Evolutionary conservation across 2,888 invertebrate genomes (phyloP), one percentile per base, ranked within the genome.

Genomic region (Itoplectis maculator): DNA sequence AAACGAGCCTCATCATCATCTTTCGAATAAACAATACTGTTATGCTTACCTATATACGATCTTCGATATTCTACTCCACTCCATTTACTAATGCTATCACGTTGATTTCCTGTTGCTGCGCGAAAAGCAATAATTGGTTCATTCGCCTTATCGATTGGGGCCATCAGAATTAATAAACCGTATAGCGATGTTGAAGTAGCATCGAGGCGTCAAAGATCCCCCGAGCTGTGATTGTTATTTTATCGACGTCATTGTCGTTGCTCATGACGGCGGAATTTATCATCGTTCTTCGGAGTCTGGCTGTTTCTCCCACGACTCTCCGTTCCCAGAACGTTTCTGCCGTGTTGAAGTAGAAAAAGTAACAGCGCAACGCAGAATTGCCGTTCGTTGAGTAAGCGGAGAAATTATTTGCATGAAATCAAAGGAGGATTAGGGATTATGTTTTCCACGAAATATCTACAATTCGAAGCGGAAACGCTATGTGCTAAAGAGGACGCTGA

Each of bases 151-250:
- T 47, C 70, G 23, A 29, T 75, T 49, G 56, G 40, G 18, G 49
- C 59, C 61, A 70, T 35, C 56, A 75, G 51, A 82, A 82, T 82
- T 70, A 75, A 82, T 79, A 73, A 79, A 82, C 79, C 82, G 56
- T 29, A 2, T 5, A 54, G 75, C 65, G 47, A 70, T 47, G 59
- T 65, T 40, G 47, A 59, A 65, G 15, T 56, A 59, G 56, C 70
- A 82, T 78, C 45, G 56, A 66, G 65, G 74, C 82, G 69, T 82
- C 70, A 74, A 79, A 75, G 70, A 78, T n/a, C n/a, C 66, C 65
- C 23, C 70, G 13, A 56, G 13, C 56, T 4, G 18, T n/a, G 2
- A 59, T 59, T 59, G 35, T 35, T 35, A 56, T 42, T 42, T 42
- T 42, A 42, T 35, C 13, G n/a, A 0, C 13, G 13, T n/a, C n/a